Percentiles rank a stretch among this genome's conserved stretches.
These are phyloP conservation scores for Clinocottus analis DNA, from an alignment of 2,113 vertebrate species.

Conservation along the genomic window DNA sequence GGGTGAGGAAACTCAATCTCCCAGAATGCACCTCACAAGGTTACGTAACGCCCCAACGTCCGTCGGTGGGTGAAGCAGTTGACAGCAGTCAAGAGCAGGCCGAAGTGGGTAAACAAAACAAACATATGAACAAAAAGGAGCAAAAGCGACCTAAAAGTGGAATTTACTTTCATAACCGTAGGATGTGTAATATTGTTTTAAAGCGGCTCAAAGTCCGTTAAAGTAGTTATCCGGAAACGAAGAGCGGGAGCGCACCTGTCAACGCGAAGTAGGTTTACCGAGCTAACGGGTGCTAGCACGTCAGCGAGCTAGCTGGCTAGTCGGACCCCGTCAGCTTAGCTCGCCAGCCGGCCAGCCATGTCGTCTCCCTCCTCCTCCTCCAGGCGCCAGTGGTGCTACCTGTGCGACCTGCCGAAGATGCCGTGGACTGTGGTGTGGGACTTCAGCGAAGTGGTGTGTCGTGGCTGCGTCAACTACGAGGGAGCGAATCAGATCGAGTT, in stretches of 20 bases:
- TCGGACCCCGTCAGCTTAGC: slow-evolving; percentile 10
- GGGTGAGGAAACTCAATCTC: slow-evolving; percentile 15
- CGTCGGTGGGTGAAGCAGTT: slow-evolving; percentile 51
- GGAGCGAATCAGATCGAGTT: slow-evolving; percentile 91
- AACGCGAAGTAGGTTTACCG: slow-evolving; percentile 62
- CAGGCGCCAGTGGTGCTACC: slow-evolving; percentile 92
- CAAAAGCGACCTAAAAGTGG: not conserved
- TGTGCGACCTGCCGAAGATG: slow-evolving; percentile 94
- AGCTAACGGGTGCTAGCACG: slow-evolving; percentile 60
- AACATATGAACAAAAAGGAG: slow-evolving; percentile 19
- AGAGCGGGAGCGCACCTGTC: slow-evolving; percentile 57
- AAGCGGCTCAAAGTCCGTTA: slow-evolving; percentile 7
- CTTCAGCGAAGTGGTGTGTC: slow-evolving; percentile 92
- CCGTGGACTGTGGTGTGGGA: slow-evolving; percentile 95
- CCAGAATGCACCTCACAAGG: slow-evolving; percentile 54
- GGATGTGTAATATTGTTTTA: slow-evolving; percentile 36
- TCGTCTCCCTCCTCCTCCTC: slow-evolving; percentile 89
- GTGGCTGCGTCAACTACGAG: slow-evolving; percentile 94
- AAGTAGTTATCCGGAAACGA: not conserved
- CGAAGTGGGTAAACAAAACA: slow-evolving; percentile 76
- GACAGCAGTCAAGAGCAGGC: slow-evolving; percentile 68
- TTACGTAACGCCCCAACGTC: slow-evolving; percentile 70
- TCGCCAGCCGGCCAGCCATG: slow-evolving; percentile 61
- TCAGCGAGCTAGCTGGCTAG: slow-evolving; percentile 1
- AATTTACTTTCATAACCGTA: not conserved